phyloP scores from a whole-genome alignment of 1,140 invertebrate genomes.

The Chironomus tepperi region DNA sequence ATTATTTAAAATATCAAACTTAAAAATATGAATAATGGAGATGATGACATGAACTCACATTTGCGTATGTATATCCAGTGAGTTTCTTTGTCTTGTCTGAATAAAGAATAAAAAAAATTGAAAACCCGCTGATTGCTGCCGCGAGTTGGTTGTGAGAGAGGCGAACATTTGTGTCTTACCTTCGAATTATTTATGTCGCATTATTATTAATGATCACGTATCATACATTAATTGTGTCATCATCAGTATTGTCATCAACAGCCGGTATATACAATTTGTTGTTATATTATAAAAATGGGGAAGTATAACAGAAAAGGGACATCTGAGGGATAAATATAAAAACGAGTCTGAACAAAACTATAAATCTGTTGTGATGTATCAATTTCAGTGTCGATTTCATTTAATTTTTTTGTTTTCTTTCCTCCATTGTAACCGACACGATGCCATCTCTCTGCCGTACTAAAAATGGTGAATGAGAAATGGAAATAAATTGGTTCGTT shows the following conservation, averaged over 20 bases:
- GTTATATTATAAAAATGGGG: not conserved
- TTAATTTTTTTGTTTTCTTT: too few relatives aligned
- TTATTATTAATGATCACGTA: slow-evolving; percentile 17
- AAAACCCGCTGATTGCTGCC: slow-evolving; percentile 5
- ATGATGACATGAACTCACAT: not conserved
- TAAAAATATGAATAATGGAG: not conserved
- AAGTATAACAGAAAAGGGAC: not conserved
- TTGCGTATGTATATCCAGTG: not conserved
- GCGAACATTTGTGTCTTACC: not conserved
- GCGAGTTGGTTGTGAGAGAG: not conserved
- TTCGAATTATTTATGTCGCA: not conserved
- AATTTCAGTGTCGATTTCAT: slow-evolving; percentile 19
- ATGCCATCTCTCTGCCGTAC: too few relatives aligned
- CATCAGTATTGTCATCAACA: not conserved
- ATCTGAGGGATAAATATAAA: too few relatives aligned
- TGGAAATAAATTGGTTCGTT: not conserved
- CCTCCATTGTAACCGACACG: too few relatives aligned
- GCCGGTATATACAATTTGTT: not conserved
- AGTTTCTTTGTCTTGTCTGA: not conserved
- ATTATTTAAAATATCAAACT: not conserved
- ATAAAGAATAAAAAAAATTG: too few relatives aligned
- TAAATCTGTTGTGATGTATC: not conserved
- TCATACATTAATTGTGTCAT: slow-evolving; percentile 19
- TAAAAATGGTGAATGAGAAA: not conserved
- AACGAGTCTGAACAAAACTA: not conserved